These are phyloP conservation scores for Ryuthela nishihirai DNA, from an alignment of 2,888 invertebrate species.

Conservation along the genomic window DNA sequence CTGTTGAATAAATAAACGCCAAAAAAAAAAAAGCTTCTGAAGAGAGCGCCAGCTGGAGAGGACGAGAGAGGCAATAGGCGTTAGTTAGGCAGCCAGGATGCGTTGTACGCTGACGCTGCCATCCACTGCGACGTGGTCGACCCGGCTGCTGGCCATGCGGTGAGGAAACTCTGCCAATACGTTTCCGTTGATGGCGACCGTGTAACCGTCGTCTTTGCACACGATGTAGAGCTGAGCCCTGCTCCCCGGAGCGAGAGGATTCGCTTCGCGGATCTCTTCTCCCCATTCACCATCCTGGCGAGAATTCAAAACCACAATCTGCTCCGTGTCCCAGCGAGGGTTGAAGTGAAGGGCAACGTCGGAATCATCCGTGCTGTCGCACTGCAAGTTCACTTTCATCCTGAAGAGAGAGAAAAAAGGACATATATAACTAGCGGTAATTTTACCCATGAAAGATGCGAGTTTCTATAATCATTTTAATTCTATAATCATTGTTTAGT, in stretches of 20 bases:
- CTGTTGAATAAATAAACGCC: too few species aligned
- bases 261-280: conserved; percentile 18
- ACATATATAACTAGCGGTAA: background rate
- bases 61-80: too few species aligned
- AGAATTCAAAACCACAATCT: conserved; percentile 21
- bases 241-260: conserved; percentile 7
- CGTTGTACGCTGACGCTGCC: conserved; percentile 13
- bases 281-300: conserved; percentile 26
- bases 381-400: conserved; percentile 25
- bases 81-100: conserved; percentile 17
- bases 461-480: too few species aligned
- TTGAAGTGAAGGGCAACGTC: conserved; percentile 30
- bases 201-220: conserved; percentile 10
- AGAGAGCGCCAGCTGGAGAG: too few species aligned
- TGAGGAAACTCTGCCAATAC: conserved; percentile 12
- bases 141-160: conserved; percentile 15
- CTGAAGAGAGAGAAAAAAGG: background rate
- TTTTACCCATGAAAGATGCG: too few species aligned
- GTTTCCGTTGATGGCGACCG: conserved; percentile 12
- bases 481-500: too few species aligned
- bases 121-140: conserved; percentile 18
- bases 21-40: too few species aligned
- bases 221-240: conserved; percentile 23
- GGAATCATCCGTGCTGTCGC: conserved; percentile 12
- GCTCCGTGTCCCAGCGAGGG: conserved; percentile 19